These are phyloP conservation scores for Archips xylosteana DNA, from an alignment of 2,888 invertebrate species.

Conservation along the genomic window DNA sequence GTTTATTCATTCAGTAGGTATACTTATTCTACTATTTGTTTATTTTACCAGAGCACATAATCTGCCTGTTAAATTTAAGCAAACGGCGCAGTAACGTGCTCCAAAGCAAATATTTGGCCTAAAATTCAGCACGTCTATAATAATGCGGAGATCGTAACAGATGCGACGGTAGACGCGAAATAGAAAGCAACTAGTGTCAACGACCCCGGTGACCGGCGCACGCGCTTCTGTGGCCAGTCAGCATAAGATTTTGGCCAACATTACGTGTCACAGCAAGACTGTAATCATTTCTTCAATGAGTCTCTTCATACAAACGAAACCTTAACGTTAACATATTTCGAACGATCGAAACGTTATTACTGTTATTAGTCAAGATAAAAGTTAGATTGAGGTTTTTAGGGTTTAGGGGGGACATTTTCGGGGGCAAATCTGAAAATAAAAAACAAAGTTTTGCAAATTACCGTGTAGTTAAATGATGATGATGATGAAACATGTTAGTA, in stretches of 20 bases:
- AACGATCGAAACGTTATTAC: too few relatives aligned
- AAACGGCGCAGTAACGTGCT: neutral
- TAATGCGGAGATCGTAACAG: conserved; percentile 34
- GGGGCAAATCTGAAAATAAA: too few relatives aligned
- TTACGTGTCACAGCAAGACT: neutral
- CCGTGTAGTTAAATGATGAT: too few relatives aligned
- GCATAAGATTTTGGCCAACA: conserved; percentile 3
- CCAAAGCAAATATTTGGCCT: conserved; percentile 6
- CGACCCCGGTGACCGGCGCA: conserved; percentile 56
- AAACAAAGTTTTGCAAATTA: too few relatives aligned
- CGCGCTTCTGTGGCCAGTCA: conserved; percentile 31
- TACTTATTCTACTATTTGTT: neutral
- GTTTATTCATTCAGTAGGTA: too few relatives aligned
- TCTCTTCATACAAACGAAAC: too few relatives aligned
- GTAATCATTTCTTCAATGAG: too few relatives aligned
- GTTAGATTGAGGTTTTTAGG: too few relatives aligned
- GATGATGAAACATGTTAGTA: too few relatives aligned
- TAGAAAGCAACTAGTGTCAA: conserved; percentile 71
- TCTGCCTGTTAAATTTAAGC: neutral
- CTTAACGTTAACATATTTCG: too few relatives aligned
- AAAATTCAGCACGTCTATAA: conserved; percentile 25
- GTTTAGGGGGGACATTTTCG: too few relatives aligned
- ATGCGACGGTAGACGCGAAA: conserved; percentile 58
- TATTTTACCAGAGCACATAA: neutral
- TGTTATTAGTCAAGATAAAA: too few relatives aligned